Evolutionary conservation across 2,113 vertebrate species (phyloP), one percentile per base, ranked within the genome.

Genomic region (Sinosuthora webbiana): DNA sequence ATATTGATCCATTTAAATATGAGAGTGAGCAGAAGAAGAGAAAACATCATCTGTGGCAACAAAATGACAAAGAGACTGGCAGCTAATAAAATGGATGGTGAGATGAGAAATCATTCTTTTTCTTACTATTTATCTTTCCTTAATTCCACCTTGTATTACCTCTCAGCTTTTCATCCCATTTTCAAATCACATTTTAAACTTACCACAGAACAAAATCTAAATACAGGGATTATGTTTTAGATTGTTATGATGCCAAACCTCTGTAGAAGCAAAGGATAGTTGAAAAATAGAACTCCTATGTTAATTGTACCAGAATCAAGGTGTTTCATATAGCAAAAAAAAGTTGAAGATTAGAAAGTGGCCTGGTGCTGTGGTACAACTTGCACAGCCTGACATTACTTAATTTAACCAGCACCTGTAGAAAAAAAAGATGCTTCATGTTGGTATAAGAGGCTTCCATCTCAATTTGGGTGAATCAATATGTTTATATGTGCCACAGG

Each of bases 1-100:
- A 93, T 90, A 97, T 86, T 68, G 57, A 93, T 69, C 50, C 67
- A 71, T 90, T 96, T 89, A 86, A 93, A 92, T 85, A 93, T 23
- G 24, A 63, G 65, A 89, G 31, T 17, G 41, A 95, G 74, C 2
- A 2, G 64, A 42, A 89, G 63, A 77, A 27, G 23, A 87, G 63
- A 95, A 91, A 90, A 20, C n/a, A 68, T 69, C 86, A 57, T 45
- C 21, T 89, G 17, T 31, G 57, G 42, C 86, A 49, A 69, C 35
- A 92, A 87, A 81, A 33, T 52, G 77, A 82, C 87, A 91, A 67
- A 94, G 33, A 91, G 10, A n/a, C 63, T 50, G 81, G 30, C 53
- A 96, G 60, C n/a, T 60, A 44, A 69, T 67, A 92, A 88, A 88
- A 73, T 15, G 42, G 21, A 78, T 92, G 22, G 4, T 17, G 11